Evolutionary conservation across 1,140 invertebrate genomes (phyloP), one percentile per base, ranked within the genome.

Genomic region (Apis laboriosa): DNA sequence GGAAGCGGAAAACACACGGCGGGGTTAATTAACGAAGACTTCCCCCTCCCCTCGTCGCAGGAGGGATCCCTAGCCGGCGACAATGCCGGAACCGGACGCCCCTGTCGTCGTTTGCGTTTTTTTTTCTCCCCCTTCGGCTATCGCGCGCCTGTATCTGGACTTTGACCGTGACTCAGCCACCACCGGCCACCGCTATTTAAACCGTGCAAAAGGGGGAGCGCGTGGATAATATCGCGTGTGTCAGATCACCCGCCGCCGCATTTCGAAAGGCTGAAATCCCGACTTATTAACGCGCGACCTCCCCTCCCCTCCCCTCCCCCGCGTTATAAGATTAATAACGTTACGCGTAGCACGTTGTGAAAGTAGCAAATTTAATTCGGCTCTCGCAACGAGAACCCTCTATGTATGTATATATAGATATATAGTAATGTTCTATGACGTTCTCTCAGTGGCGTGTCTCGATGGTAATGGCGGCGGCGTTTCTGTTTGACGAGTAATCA

Each of bases 151-250:
- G 76, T 91, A 90, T 91, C 90, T 90, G 34, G 90, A 91, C 89
- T 92, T 89, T 90, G 90, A 90, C 90, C 92, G 88, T 93, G 92
- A 93, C 89, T 93, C 92, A 92, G 90, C 34, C 34, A 34, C 34
- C 34, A 34, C 91, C 80, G 80, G 82, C 82, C 71, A 72, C 85
- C 80, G 78, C 73, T 68, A 89, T 91, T 84, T 80, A 81, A 82
- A 83, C 84, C 80, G 83, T 74, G 77, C 68, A 83, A 77, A 87
- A 80, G 74, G 85, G 74, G 60, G 34, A 3, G 77, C 63, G 64
- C 66, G 76, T 71, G 77, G 74, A 88, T 84, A 84, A 82, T 81
- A 89, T 90, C 88, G 87, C 89, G 34, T 43, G 87, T 87, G 87
- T 77, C 85, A 81, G 73, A 72, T 84, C 77, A 71, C 51, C 68